Conservation (phyloP, 2,888 invertebrate genomes). For the Noctua janthina region DNA sequence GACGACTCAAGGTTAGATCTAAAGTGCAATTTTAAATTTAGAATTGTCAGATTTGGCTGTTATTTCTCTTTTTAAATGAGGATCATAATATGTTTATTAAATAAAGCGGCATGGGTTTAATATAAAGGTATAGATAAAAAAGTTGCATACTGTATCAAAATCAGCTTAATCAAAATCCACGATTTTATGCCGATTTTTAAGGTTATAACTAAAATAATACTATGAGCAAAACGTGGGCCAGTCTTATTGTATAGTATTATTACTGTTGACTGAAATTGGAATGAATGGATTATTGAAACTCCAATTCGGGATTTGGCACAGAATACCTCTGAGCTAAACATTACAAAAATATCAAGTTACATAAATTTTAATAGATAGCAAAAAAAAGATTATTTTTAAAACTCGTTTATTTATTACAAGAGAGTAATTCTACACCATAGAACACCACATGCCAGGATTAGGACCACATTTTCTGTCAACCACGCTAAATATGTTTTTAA, state of each 20-base stretch:
- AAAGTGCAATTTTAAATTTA: constrained; percentile 39
- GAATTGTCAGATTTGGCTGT: constrained; percentile 14
- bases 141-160: neutral
- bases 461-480: neutral
- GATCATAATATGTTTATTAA: neutral
- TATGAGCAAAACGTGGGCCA: neutral
- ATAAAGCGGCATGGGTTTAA: neutral
- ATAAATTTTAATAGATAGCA: neutral
- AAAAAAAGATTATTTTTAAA: neutral
- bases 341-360: neutral
- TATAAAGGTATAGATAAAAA: neutral
- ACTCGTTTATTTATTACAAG: neutral
- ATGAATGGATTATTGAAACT: neutral
- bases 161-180: neutral
- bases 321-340: neutral
- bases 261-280: neutral
- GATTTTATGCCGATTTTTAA: neutral
- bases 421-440: neutral
- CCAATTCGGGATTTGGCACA: neutral
- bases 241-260: neutral
- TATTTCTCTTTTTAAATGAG: constrained; percentile 11
- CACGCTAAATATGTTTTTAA: neutral
- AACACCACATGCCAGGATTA: neutral
- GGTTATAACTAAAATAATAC: neutral
- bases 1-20: constrained; percentile 52